Evolutionary conservation across 2,888 invertebrate genomes (phyloP), one percentile per base, ranked within the genome.

Genomic region (Branchipolynoe longqiensis): DNA sequence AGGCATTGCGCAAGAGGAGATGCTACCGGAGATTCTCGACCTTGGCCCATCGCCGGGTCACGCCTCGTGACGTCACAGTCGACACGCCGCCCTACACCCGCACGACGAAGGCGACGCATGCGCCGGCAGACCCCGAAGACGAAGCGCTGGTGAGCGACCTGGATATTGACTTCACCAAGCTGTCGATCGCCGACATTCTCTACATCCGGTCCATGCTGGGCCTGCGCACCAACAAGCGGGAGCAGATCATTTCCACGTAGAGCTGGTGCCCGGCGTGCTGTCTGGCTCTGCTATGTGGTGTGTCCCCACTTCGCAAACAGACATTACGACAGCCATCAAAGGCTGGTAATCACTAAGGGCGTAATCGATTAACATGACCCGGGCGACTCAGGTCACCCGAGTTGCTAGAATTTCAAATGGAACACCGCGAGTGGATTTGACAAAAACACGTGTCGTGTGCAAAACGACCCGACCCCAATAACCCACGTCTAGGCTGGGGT

Each of bases 161-260:
- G 33, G 69, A 69, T 18, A 78, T 78, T 28, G 78, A 78, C 54
- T 78, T 78, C 78, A 78, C 78, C 1, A 78, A 78, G 54, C 54
- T 78, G 78, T 48, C 48, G 14, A 41, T 78, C 28, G 54, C 78
- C 28, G 78, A 78, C 18, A 78, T 78, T 28, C 28, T 48, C 28
- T 78, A 78, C 54, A 78, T 78, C 54, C 41, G 78, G 41, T 25
- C 41, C 25, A 25, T 78, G 78, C 54, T 78, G 41, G 78, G 78
- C 18, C 28, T 41, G 41, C 18, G 28, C 48, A 22, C 48, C 54
- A 41, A 1, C 25, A 41, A 48, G 54, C 41, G 48, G 28, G 48
- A 41, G 54, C 41, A 78, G 54, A 69, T 69, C 12, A 1, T 69
- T 4, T 3, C 38, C 33, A 33, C 69, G 18, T 69, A n/a, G 38